Conservation (phyloP, 2,888 invertebrate genomes). For the Coelopa pilipes region DNA sequence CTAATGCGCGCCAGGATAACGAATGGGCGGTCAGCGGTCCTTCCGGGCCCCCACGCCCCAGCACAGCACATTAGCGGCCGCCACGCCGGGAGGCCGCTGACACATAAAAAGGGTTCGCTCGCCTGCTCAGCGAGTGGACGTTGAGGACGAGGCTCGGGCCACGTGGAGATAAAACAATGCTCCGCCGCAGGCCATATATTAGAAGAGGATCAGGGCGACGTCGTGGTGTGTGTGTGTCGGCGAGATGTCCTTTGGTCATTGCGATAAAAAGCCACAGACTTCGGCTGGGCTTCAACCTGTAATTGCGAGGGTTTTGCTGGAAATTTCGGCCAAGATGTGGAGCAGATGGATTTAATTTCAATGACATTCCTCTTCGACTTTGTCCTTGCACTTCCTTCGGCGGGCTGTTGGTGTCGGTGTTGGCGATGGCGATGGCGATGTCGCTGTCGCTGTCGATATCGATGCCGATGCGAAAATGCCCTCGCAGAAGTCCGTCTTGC, state of each 20-base stretch:
- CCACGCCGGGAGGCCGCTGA: conserved; percentile 12
- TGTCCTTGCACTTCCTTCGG: conserved; percentile 2
- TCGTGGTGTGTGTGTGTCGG: neutral
- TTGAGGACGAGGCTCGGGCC: conserved; percentile 1
- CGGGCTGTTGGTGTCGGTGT: neutral
- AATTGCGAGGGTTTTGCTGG: too few species aligned
- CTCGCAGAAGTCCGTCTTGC: neutral
- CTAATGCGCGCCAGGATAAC: conserved; percentile 21
- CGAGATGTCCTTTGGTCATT: conserved; percentile 21
- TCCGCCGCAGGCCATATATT: conserved; percentile 39
- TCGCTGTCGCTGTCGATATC: too few species aligned
- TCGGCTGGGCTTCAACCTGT: too few species aligned
- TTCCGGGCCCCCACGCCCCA: neutral
- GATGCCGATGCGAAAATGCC: neutral
- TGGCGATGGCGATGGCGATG: too few species aligned
- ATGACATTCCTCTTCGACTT: neutral
- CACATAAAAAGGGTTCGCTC: conserved; percentile 27
- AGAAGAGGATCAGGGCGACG: conserved; percentile 18
- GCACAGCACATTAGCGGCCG: conserved; percentile 10
- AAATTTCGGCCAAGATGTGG: too few species aligned
- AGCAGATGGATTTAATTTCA: neutral
- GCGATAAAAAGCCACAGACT: too few species aligned
- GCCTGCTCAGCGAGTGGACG: conserved; percentile 2
- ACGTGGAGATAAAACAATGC: conserved; percentile 14
- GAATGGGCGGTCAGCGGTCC: neutral